phyloP scores from a whole-genome alignment of 1,140 invertebrate genomes.

The Ylistrum balloti region DNA sequence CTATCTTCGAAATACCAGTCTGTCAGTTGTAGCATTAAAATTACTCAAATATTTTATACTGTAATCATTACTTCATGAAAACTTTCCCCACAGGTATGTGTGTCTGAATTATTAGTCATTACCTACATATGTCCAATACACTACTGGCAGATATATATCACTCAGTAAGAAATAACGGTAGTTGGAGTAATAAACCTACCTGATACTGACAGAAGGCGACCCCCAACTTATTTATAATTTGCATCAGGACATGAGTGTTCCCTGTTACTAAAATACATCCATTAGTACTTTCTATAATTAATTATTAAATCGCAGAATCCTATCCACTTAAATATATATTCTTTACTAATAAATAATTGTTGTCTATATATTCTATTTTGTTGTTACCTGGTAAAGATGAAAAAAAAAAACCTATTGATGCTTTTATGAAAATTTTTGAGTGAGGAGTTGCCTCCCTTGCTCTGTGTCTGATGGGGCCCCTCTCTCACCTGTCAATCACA shows the following conservation, averaged over 20 bases:
- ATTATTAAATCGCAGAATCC: too few relatives aligned
- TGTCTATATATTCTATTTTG: too few relatives aligned
- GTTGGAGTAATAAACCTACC: not conserved
- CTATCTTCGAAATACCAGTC: not conserved
- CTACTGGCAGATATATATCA: not conserved
- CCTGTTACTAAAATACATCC: too few relatives aligned
- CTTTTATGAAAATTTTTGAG: too few relatives aligned
- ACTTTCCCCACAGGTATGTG: conserved; percentile 16
- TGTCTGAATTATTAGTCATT: not conserved
- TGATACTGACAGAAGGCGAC: too few relatives aligned
- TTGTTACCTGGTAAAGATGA: too few relatives aligned
- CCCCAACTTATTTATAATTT: too few relatives aligned
- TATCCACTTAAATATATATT: too few relatives aligned
- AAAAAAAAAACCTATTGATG: too few relatives aligned
- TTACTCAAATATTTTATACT: not conserved
- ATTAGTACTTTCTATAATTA: too few relatives aligned
- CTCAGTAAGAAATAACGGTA: not conserved
- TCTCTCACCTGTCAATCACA: not conserved
- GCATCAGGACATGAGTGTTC: too few relatives aligned
- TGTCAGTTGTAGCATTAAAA: not conserved
- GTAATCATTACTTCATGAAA: not conserved
- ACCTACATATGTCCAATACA: not conserved
- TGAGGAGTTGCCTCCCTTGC: conserved; percentile 9
- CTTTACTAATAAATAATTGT: too few relatives aligned
- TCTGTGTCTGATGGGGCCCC: not conserved